These are phyloP conservation scores for Lathamus discolor DNA, from an alignment of 2,113 vertebrate genomes.

Conservation along the genomic window DNA sequence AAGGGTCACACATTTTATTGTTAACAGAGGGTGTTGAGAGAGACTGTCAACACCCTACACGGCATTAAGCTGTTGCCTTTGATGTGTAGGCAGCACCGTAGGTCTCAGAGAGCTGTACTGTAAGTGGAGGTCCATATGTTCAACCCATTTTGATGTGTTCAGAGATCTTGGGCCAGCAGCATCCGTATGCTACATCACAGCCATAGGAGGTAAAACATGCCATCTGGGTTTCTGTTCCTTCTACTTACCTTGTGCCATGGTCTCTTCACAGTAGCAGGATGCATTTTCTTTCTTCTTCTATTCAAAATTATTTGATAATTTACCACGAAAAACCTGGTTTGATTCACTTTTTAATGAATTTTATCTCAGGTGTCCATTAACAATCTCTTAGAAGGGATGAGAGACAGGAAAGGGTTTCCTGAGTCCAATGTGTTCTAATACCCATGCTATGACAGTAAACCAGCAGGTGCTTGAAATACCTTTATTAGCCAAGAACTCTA, in stretches of 20 bases:
- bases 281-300: background rate
- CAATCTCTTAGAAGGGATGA: background rate
- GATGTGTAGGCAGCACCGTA: conserved; percentile 51
- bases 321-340: background rate
- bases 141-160: conserved; percentile 31
- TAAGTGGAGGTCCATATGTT: conserved; percentile 53
- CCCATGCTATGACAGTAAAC: background rate
- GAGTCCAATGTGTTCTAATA: background rate
- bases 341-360: background rate
- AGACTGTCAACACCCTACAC: conserved; percentile 32
- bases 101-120: conserved; percentile 22
- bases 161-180: conserved; percentile 47
- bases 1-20: conserved; percentile 55
- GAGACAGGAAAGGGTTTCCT: background rate
- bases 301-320: background rate
- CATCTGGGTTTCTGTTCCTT: conserved; percentile 27
- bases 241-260: background rate
- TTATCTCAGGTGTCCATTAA: background rate
- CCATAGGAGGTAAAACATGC: conserved; percentile 5
- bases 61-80: conserved; percentile 47
- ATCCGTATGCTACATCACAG: conserved; percentile 22
- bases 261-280: background rate
- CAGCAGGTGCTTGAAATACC: background rate
- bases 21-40: conserved; percentile 49
- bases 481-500: background rate